Base-by-base conservation (phyloP, 2,797 vertebrate genomes). In the Lerista edwardsae region DNA sequence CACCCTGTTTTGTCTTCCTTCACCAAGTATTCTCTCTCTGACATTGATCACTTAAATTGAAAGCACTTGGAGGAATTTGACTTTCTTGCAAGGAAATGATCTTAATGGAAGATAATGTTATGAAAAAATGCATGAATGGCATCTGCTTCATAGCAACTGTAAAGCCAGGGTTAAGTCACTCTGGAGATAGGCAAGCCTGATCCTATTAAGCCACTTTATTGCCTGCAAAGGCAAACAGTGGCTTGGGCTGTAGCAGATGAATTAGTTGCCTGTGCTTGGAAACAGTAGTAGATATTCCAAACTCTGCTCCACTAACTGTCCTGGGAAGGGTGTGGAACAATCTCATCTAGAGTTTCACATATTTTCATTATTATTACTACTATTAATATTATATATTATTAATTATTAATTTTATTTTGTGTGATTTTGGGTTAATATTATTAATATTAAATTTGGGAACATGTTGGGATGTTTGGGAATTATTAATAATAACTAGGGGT, bases 51-150 rank as follows among this genome's bases (percentile, higher is more conserved):
- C 47, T 80, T 75, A 68, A 75, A 68, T 75, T 64, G 31, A 80
- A 65, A 59, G 72, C 62, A 80, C 72, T 75, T 47, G 39, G 51
- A 80, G 39, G 64, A 68, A 75, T 69, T 68, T 31, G 29, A 68
- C 80, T 85, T 80, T 85, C 84, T 68, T 75, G 47, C 15, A 23
- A 80, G 79, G 51, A 75, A 85, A 75, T 80, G 55, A 36, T 80
- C n/a, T 47, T 67, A 68, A 80, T 61, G 57, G 57, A 39, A 84
- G 64, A 80, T 80, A 68, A 80, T 34, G n/a, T 61, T 57, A 61
- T 25, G 62, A 61, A 55, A 75, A 61, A 29, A 61, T n/a, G n/a
- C n/a, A n/a, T n/a, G n/a, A n/a, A n/a, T n/a, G n/a, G n/a, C 39
- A 75, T 23, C 34, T 75, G 78, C 78, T 68, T 59, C 10, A 29